A percentile compares a stretch with the other conserved stretches of the same genome.
Evolutionary conservation across 37 sponge, comb jelly and placozoan genomes (phyloP).

Genomic region (Agelas oroides): DNA sequence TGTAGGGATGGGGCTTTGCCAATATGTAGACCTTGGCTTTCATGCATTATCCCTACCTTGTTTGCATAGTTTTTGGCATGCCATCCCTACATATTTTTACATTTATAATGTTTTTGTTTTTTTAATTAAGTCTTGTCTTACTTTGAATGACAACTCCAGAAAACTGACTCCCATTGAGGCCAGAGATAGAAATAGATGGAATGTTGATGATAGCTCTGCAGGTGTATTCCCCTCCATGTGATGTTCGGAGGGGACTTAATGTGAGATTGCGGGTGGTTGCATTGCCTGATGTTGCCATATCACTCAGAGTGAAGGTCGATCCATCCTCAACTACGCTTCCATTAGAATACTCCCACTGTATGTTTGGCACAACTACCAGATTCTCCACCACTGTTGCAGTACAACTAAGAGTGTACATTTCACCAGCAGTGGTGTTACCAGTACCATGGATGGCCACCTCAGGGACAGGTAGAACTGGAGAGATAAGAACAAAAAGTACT

Average conservation of each 20-base stretch:
- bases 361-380: conserved; percentile 20
- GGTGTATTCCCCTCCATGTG: conserved; percentile 53
- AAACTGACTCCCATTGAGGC: background rate
- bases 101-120: too few species aligned
- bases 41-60: too few species aligned
- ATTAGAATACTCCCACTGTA: conserved; percentile 5
- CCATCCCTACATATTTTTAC: too few species aligned
- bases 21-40: too few species aligned
- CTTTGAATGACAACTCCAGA: conserved; percentile 7
- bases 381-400: background rate
- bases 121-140: too few species aligned
- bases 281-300: too few species aligned
- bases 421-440: conserved; percentile 24
- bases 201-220: conserved; percentile 28
- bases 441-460: background rate
- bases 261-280: background rate
- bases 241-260: conserved; percentile 21
- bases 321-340: background rate
- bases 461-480: conserved; percentile 22
- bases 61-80: too few species aligned
- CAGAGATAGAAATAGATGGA: background rate
- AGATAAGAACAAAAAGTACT: too few species aligned
- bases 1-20: too few species aligned
- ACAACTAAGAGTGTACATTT: conserved; percentile 36
- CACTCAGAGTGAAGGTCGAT: background rate